Evolutionary conservation across 2,797 vertebrate species (phyloP), one percentile per base, ranked within the genome.

Genomic region (Enteromius unitaeniatus): DNA sequence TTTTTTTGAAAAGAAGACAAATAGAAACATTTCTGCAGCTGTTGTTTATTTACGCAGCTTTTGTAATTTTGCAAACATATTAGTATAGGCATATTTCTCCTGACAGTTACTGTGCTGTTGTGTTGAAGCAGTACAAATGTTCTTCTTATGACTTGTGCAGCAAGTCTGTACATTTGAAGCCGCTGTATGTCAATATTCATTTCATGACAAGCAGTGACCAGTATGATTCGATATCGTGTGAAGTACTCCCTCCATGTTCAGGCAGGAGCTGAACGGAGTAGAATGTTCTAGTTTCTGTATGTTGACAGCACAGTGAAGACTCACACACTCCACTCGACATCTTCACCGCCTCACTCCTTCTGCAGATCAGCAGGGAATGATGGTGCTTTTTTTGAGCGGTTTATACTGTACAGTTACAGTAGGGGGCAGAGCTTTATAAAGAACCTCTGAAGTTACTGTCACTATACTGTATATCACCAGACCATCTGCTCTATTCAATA

Each of bases 371-470:
- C 23, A 60, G 67, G 23, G 40, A 60, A 72, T 11, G 53, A 45
- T 60, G 6, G 47, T 8, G 67, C 26, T 70, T 70, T 72, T n/a
- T 37, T 58, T 31, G 34, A 60, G 67, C 13, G 42, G 49, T 28
- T 60, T 31, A 45, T 72, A 60, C 67, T 80, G 51, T 42, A 26
- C 51, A 47, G 37, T 17, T 58, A 69, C 78, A 58, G 65, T 53
- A 67, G 65, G 23, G 78, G 78, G 21, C 34, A 55, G 31, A 37
- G 19, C 62, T 79, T 68, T 49, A 78, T 62, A 65, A 64, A 51
- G 28, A 51, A 31, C 13, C 26, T 79, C 37, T 45, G n/a, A 60
- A 62, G 15, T 51, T 73, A 74, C 17, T 26, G 31, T 78, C 42
- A 47, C 40, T 78, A 31, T 17, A 78, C 3, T 3, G 19, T 45